phyloP scores from a whole-genome alignment of 2,888 invertebrate species.

The Lepidocyrtoides sp. region DNA sequence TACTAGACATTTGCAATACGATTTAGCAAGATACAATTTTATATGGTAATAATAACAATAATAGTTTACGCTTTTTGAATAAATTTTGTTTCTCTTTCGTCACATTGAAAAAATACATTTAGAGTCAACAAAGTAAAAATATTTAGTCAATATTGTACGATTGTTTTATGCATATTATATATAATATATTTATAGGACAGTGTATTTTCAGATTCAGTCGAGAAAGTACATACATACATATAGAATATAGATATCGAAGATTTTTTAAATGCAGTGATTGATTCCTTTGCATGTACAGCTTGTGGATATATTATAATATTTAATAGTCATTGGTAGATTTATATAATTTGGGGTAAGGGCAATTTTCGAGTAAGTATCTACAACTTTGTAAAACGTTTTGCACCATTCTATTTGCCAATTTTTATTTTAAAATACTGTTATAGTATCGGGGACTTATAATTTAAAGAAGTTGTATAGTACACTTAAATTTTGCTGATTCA shows the following conservation, averaged over 20 bases:
- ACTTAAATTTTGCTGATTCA: background rate
- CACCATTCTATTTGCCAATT: background rate
- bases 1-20: background rate
- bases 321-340: no score
- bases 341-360: no score
- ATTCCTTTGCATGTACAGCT: background rate
- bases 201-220: slow-evolving; percentile 48
- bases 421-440: background rate
- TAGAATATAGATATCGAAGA: background rate
- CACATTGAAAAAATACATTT: slow-evolving; percentile 82
- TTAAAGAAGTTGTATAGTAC: no score
- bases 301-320: no score
- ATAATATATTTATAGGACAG: slow-evolving; percentile 55
- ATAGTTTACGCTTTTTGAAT: slow-evolving; percentile 29
- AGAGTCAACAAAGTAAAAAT: slow-evolving; percentile 78
- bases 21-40: slow-evolving; percentile 20
- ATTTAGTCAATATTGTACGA: slow-evolving; percentile 70
- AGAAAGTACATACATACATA: slow-evolving; percentile 46
- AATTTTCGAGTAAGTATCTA: no score
- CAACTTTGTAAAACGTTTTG: background rate
- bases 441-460: background rate
- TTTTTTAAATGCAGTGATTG: background rate
- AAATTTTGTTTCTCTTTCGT: slow-evolving; percentile 68
- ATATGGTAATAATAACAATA: no score
- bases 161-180: slow-evolving; percentile 17